Evolutionary conservation across 2,113 vertebrate species (phyloP), one percentile per base, ranked within the genome.

Genomic region (Sporophila hypoxantha): DNA sequence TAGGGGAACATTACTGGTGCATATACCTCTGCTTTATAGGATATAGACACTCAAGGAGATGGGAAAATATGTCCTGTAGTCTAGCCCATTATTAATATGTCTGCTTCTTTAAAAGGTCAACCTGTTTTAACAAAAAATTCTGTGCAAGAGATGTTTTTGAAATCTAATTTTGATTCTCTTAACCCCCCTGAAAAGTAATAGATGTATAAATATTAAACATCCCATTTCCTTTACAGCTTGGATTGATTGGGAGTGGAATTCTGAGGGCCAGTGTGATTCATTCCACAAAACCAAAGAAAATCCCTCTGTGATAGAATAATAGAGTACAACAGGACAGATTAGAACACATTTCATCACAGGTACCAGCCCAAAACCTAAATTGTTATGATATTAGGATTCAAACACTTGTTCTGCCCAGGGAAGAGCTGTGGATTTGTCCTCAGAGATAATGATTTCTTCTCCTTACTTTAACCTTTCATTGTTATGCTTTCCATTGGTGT

Each of bases 181-280:
- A 86, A 64, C 39, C 66, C 50, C 17, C 50, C 71, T 76, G 70
- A 44, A 88, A 94, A 76, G 39, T 95, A 95, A 95, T 92, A 82
- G 85, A 91, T 60, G 64, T 92, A 92, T 94, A 95, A 94, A 94
- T 95, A 95, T 94, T 95, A 94, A 95, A 93, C 29, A 93, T 87
- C 67, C 64, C 19, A 88, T 94, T 93, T 95, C 52, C 67, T 93
- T 93, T 91, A 87, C 62, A 85, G 25, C 64, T 88, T 49, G 27
- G 67, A 91, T 88, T 93, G 88, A 93, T 70, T 82, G 4, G 68
- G 60, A 36, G 13, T 79, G 32, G 84, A 85, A 91, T 82, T 94
- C 59, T 73, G 77, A 76, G 0, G 3, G 18, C 34, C 29, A 47
- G 6, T 59, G 32, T 66, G 74, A 91, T 88, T 94, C 37, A 66